Conservation (phyloP, 2,113 vertebrate species). For the Odontophorus gujanensis region DNA sequence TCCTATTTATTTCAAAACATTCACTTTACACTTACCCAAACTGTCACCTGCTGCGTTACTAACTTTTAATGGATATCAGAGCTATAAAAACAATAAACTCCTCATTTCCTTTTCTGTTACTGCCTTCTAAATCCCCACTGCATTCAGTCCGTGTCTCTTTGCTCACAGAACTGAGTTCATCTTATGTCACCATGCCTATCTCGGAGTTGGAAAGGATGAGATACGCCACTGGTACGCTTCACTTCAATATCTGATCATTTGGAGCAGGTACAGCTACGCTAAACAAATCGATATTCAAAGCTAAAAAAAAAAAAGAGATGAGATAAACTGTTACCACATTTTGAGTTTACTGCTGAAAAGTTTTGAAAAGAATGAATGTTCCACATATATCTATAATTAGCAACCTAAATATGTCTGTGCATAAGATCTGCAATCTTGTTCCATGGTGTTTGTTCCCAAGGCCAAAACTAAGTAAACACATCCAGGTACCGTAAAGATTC, state of each 20-base stretch:
- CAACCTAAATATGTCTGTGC: not conserved
- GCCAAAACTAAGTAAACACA: not conserved
- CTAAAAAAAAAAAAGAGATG: not conserved
- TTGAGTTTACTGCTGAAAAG: not conserved
- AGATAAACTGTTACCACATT: not conserved
- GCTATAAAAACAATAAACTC: constrained; percentile 66
- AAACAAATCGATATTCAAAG: not conserved
- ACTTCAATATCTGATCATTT: not conserved
- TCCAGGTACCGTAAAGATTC: not conserved
- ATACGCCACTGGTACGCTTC: not conserved
- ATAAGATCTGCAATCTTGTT: not conserved
- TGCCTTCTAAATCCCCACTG: not conserved
- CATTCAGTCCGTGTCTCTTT: not conserved
- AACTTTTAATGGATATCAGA: constrained; percentile 80
- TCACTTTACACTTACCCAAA: constrained; percentile 75
- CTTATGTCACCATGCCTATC: not conserved
- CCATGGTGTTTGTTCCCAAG: not conserved
- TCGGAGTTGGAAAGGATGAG: not conserved
- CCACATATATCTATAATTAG: not conserved
- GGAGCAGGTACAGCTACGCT: not conserved
- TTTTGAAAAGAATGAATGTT: constrained; percentile 4
- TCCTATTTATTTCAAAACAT: constrained; percentile 88
- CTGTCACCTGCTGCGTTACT: constrained; percentile 75
- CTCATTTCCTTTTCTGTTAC: constrained; percentile 53
- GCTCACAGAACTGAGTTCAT: not conserved